Base-by-base conservation (phyloP, 2,888 invertebrate genomes). In the Amaurobius ferox region DNA sequence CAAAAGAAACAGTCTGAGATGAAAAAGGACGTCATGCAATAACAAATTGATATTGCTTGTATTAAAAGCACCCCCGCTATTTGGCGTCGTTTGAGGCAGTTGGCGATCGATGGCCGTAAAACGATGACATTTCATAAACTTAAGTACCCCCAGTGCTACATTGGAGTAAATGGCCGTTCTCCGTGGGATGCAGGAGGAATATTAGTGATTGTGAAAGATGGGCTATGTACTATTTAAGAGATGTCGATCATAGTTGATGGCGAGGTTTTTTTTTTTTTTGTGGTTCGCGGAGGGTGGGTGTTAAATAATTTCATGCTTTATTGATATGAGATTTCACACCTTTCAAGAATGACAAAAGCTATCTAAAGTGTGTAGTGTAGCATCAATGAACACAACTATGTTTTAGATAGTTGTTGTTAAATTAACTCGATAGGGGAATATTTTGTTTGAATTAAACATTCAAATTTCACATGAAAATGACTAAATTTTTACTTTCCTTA, bases 41-140 rank as follows among this genome's bases (percentile, higher is more conserved):
- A 83, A 83, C 77, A 83, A 83, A 83, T 83, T 83, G 83, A 83
- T 83, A 83, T 83, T 83, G 72, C 71, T 70, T 55, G 77, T 83
- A 83, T 77, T 77, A 83, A 55, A 55, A 76, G 83, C 44, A 81
- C 81, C 76, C 74, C 81, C 76, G 39, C 76, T 71, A 81, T 76
- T 81, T 81, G 81, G 81, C 81, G 81, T 76, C 81, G 64, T 81
- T 76, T 81, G 76, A 76, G 76, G 76, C 62, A 61, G 30, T 76
- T 81, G 76, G 81, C 81, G 83, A 77, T 83, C 83, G 83, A 83
- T 77, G 44, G 70, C 32, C 44, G 28, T 74, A 44, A 68, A 74
- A 76, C 29, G 76, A 73, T 80, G 83, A 77, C 83, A 77, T 77
- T 83, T 77, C 83, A 72, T 83, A 77, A 71, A 35, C 64, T 64